These are phyloP conservation scores for Neostethus bicornis DNA, from an alignment of 2,797 vertebrate species.

Conservation along the genomic window DNA sequence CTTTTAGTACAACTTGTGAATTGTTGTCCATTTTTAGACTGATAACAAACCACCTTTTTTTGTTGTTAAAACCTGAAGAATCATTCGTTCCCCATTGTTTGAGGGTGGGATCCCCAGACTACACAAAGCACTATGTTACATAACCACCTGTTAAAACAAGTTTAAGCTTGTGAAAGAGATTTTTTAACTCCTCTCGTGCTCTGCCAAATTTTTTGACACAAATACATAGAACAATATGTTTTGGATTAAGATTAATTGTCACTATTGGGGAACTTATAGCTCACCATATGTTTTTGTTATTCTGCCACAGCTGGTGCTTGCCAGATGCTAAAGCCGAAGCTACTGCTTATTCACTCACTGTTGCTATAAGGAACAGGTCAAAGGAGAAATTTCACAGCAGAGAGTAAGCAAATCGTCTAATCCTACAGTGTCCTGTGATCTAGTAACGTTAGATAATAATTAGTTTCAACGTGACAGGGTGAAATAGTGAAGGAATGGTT, in stretches of 20 bases:
- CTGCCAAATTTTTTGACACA: neutral
- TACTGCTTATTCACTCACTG: neutral
- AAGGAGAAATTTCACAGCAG: neutral
- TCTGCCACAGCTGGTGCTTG: neutral
- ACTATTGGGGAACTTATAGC: neutral
- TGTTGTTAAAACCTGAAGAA: too few relatives aligned
- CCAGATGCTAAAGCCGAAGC: neutral
- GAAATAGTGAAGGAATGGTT: neutral
- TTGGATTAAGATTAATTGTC: neutral
- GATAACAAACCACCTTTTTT: too few relatives aligned
- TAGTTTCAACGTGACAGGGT: neutral
- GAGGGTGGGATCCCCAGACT: neutral
- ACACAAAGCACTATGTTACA: neutral
- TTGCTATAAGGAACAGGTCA: neutral
- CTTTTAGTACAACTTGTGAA: too few relatives aligned
- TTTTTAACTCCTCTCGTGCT: neutral
- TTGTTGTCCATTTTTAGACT: too few relatives aligned
- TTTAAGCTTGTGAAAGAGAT: neutral
- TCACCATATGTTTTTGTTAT: neutral
- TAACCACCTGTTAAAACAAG: neutral
- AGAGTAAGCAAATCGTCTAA: too few relatives aligned
- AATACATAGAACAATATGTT: neutral
- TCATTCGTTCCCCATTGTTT: too few relatives aligned
- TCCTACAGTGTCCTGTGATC: neutral
- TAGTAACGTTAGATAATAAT: neutral